Evolutionary conservation across 2,888 invertebrate species (phyloP).

Genomic region (Phaedon cochleariae): DNA sequence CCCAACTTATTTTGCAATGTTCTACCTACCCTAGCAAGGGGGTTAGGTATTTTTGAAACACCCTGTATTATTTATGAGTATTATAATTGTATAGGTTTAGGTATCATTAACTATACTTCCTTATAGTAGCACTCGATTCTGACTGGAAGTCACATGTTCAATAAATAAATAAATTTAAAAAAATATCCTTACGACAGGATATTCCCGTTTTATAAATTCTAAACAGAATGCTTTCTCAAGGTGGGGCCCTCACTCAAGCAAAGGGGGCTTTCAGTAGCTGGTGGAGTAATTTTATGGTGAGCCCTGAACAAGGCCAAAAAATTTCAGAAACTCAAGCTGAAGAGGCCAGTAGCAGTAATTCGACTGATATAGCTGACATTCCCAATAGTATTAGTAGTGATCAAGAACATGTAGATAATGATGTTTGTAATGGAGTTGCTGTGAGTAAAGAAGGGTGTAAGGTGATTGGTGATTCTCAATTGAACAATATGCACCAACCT

Average conservation of each 20-base stretch:
- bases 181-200: too few relatives aligned
- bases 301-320: conserved; percentile 58
- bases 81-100: too few relatives aligned
- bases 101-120: too few relatives aligned
- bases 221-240: conserved; percentile 55
- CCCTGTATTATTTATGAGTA: too few relatives aligned
- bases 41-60: too few relatives aligned
- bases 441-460: conserved; percentile 33
- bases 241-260: conserved; percentile 88
- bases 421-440: conserved; percentile 39
- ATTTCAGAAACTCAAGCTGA: conserved; percentile 41
- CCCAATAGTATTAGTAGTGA: conserved; percentile 45
- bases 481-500: conserved; percentile 42
- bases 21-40: too few relatives aligned
- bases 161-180: too few relatives aligned
- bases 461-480: conserved; percentile 28
- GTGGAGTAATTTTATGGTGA: conserved; percentile 79
- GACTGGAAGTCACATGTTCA: too few relatives aligned
- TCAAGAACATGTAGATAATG: conserved; percentile 32
- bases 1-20: too few relatives aligned
- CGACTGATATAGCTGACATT: conserved; percentile 38
- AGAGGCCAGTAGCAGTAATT: conserved; percentile 32
- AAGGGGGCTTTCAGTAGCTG: conserved; percentile 86
- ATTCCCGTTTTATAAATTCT: not conserved
- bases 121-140: too few relatives aligned